Base-by-base conservation (phyloP, 2,113 vertebrate species). In the Notechis scutatus region DNA sequence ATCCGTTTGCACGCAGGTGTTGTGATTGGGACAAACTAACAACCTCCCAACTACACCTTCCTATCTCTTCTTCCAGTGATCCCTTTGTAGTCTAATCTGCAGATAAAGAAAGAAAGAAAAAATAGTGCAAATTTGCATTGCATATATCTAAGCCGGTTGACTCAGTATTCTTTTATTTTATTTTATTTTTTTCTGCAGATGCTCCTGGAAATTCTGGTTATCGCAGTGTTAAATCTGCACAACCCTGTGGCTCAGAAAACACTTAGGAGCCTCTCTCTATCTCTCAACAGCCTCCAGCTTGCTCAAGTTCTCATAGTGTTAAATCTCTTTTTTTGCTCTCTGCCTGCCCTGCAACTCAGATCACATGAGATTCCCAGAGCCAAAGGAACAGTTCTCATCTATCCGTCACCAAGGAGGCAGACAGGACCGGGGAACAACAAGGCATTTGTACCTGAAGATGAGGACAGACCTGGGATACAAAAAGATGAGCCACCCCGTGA, bases 401-500 rank as follows among this genome's bases (percentile, higher is more conserved):
- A 96, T 98, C 98, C 97, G 96, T 98, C 98, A 98, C 98, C 98
- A 98, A 98, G 98, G 98, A 98, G 97, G 98, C 98, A 98, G 98
- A 97, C 97, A 89, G 98, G 96, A 97, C 92, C 1, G 94, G 95
- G 98, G 97, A 99, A 98, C 98, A 99, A 98, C 95, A 98, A 98
- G 98, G 97, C 98, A 97, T 98, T 98, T 99, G 98, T 98, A 98
- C 98, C 98, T 97, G 98, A 97, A 97, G 98, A 98, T 98, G 98
- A 98, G 97, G 98, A 98, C 98, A 98, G 98, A 98, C 98, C 98
- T 98, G 98, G 98, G 98, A 98, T 98, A 98, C 98, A 98, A 98
- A 98, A 98, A 98, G 98, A 98, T 98, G 98, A 98, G 97, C 98
- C 97, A 98, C 97, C 95, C 94, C 96, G 97, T 97, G 98, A 98